Evolutionary conservation across 2,797 vertebrate species (phyloP), one percentile per base, ranked within the genome.

Genomic region (Gymnothorax javanicus): DNA sequence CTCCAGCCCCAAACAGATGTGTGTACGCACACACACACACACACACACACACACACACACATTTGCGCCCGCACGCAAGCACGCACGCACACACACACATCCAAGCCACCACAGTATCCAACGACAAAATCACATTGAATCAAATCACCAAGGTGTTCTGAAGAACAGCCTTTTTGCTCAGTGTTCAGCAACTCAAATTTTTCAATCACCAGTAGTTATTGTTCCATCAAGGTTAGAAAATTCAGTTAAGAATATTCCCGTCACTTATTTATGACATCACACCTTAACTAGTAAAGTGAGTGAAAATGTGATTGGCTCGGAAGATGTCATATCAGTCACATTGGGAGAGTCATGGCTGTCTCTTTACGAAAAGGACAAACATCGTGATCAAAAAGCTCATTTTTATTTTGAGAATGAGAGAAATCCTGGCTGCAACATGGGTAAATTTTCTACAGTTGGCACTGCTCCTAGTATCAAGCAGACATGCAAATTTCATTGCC

Each of bases 71-170:
- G 11, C 59, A 62, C 59, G 20, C 59, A 62, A 12, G 11, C 59
- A 62, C 59, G 12, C 59, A 62, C 59, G 62, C 52, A 73, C 84
- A 25, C 25, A n/a, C 67, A 84, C 75, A 25, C 69, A 69, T 73
- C 54, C 50, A 17, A 27, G 25, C 67, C 52, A 43, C 71, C 15
- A 13, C 73, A 54, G 9, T 82, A 17, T 25, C 58, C 9, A 27
- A 23, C 67, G 73, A 85, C 83, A 75, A 52, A 56, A 27, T 20
- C 33, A 75, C 25, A 15, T 11, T 15, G 62, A 71, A 33, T 17
- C 12, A 86, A 86, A 79, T 50, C 57, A 60, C 64, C 27, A 57
- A 67, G 23, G 20, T 71, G 17, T 82, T 43, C 33, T 43, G 33
- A 43, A 43, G 33, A 43, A 43, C 1, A 43, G 33, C 33, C 33